These are phyloP conservation scores for Forbesichthys papilliferus DNA, from an alignment of 2,113 vertebrate genomes.

Conservation along the genomic window DNA sequence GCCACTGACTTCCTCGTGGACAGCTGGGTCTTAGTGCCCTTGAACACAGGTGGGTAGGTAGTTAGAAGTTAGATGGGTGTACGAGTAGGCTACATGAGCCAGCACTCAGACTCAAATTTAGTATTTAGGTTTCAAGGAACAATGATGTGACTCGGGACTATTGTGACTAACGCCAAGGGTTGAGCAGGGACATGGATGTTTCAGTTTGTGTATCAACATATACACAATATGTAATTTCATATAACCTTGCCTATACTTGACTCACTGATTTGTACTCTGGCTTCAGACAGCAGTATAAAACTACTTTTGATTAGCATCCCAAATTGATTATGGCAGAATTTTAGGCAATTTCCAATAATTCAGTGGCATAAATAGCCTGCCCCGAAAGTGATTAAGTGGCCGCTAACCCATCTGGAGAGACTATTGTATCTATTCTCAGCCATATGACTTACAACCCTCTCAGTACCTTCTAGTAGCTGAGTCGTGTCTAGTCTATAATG, in stretches of 20 bases:
- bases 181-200: conserved; percentile 18
- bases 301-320: conserved; percentile 25
- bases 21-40: no score
- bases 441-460: conserved; percentile 68
- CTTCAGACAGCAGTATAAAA: not conserved
- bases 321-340: conserved; percentile 53
- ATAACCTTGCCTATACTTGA: not conserved
- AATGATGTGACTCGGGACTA: conserved; percentile 67
- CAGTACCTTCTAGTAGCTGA: conserved; percentile 65
- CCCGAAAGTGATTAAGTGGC: conserved; percentile 61
- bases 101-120: conserved; percentile 34
- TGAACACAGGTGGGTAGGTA: no score
- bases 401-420: conserved; percentile 61
- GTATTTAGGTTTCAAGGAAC: conserved; percentile 48
- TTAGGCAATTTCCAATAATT: conserved; percentile 49
- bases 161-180: conserved; percentile 56
- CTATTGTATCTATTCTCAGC: conserved; percentile 69
- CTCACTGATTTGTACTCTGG: conserved; percentile 25
- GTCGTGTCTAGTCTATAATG: conserved; percentile 60
- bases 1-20: no score
- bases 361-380: conserved; percentile 60
- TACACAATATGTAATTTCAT: no score
- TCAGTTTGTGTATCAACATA: conserved; percentile 48
- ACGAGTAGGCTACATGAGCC: conserved; percentile 22
- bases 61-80: not conserved